Evolutionary conservation across 2,113 vertebrate species (phyloP).

Genomic region (Cepphus grylle): DNA sequence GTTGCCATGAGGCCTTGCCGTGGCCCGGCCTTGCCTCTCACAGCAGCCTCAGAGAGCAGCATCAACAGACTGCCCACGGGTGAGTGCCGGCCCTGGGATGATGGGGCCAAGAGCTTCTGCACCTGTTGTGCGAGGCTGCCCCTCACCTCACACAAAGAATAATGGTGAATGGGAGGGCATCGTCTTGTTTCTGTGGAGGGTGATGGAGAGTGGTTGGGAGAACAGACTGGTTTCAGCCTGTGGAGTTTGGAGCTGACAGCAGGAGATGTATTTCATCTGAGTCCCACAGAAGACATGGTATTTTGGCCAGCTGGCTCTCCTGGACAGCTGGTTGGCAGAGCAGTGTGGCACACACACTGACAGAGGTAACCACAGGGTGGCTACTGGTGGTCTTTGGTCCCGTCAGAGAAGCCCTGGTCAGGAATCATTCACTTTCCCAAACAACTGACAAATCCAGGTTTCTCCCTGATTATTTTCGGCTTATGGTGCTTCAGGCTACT

Average conservation of each 20-base stretch:
- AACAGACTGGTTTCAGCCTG: background rate
- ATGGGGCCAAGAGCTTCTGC: background rate
- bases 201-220: background rate
- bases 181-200: background rate
- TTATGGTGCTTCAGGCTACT: background rate
- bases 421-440: background rate
- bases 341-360: background rate
- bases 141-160: background rate
- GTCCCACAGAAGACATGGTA: too few species aligned
- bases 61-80: background rate
- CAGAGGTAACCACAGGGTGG: background rate
- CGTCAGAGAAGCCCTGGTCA: background rate
- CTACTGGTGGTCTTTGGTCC: background rate
- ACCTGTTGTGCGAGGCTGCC: background rate
- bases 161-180: background rate
- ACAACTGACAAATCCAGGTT: background rate
- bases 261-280: background rate
- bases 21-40: background rate
- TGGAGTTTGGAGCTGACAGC: background rate
- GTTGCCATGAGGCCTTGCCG: rapidly evolving
- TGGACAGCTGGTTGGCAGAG: background rate
- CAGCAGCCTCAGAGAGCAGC: background rate
- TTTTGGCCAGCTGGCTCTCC: background rate
- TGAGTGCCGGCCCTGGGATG: too few species aligned
- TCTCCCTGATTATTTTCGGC: background rate